These are phyloP conservation scores for Schizopygopsis pylzovi DNA, from an alignment of 2,797 vertebrate species.

Conservation along the genomic window DNA sequence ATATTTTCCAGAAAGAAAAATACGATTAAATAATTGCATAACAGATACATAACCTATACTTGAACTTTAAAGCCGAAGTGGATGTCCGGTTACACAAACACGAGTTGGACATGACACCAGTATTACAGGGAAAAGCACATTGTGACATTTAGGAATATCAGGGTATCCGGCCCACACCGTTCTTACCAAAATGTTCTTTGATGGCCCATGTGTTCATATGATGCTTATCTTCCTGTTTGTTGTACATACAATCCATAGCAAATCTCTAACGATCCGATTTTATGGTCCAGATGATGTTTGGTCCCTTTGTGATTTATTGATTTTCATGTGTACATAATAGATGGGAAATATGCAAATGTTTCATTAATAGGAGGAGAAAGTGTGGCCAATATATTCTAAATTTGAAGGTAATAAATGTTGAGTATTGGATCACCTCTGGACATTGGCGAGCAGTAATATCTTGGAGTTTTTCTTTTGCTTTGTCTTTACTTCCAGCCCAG, in stretches of 20 bases:
- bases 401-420: constrained; percentile 43
- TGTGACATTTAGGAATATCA: constrained; percentile 37
- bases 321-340: constrained; percentile 39
- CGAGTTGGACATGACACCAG: constrained; percentile 8
- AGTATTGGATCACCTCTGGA: constrained; percentile 41
- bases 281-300: constrained; percentile 16
- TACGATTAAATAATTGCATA: constrained; percentile 6
- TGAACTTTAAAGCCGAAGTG: constrained; percentile 30
- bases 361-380: not conserved
- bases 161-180: constrained; percentile 28
- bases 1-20: constrained; percentile 22
- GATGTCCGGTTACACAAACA: constrained; percentile 33
- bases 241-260: constrained; percentile 42
- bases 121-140: constrained; percentile 55
- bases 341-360: constrained; percentile 26
- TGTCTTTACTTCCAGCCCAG: constrained; percentile 25
- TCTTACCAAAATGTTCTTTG: constrained; percentile 24
- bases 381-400: constrained; percentile 35
- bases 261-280: constrained; percentile 13
- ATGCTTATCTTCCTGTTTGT: constrained; percentile 14
- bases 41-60: constrained; percentile 29
- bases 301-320: constrained; percentile 33
- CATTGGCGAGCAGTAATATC: constrained; percentile 21
- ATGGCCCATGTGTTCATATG: constrained; percentile 30
- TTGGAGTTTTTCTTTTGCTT: constrained; percentile 11